These are phyloP conservation scores for Phalacrocorax pelagicus DNA, from an alignment of 2,113 vertebrate genomes.

Conservation along the genomic window DNA sequence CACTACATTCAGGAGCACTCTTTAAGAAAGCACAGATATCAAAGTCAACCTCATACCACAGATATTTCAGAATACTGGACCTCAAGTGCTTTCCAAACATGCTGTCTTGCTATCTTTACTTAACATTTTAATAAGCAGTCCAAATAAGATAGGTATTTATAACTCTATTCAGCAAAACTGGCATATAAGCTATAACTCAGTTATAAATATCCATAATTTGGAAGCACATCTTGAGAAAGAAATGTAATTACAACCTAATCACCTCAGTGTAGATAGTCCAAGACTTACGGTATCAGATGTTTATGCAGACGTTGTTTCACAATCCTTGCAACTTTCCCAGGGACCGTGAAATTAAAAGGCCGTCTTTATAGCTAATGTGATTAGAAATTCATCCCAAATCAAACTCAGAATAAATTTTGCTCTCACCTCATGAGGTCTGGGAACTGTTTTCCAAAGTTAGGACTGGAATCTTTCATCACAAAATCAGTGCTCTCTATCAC, in stretches of 20 bases:
- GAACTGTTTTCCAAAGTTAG: not conserved
- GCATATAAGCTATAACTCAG: not conserved
- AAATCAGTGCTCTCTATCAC: not conserved
- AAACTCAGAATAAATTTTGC: not conserved
- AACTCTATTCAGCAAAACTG: not conserved
- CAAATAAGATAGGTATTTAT: not conserved
- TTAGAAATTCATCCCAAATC: slow-evolving; percentile 7
- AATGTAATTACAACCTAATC: not conserved
- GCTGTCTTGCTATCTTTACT: not conserved
- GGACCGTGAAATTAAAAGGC: not conserved
- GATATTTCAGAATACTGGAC: not conserved
- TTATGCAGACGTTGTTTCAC: not conserved
- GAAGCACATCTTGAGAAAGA: not conserved
- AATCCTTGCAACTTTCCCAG: not conserved
- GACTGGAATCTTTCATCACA: not conserved
- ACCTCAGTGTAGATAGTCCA: not conserved
- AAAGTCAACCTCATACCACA: not conserved
- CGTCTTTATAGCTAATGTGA: not conserved
- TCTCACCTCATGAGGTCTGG: not conserved
- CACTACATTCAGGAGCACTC: not conserved
- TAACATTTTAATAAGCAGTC: not conserved
- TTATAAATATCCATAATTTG: not conserved
- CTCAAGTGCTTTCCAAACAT: not conserved
- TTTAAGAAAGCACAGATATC: not conserved
- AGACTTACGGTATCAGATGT: not conserved